These are phyloP conservation scores for Apogon talboti DNA, from an alignment of 2,797 vertebrate genomes.

Conservation along the genomic window DNA sequence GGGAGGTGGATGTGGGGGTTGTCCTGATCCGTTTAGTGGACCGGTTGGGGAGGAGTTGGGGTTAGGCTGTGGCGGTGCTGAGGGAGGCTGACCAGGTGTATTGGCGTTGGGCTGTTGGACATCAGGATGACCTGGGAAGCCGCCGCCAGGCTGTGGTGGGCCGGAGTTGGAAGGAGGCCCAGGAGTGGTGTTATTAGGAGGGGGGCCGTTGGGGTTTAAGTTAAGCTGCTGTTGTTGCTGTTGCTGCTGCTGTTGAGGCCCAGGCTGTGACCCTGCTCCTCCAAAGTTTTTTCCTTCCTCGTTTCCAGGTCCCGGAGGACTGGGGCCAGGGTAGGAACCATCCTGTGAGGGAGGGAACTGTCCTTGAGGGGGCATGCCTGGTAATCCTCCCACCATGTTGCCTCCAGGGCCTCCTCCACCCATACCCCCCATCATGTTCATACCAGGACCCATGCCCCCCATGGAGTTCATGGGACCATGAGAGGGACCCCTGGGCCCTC, in stretches of 20 bases:
- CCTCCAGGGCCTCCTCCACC: constrained; percentile 82
- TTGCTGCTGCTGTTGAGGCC: constrained; percentile 75
- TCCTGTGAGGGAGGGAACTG: constrained; percentile 85
- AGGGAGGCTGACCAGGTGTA: constrained; percentile 82
- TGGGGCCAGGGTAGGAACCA: constrained; percentile 84
- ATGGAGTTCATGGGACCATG: constrained; percentile 83
- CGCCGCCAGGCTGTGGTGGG: constrained; percentile 81
- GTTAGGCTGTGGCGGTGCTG: constrained; percentile 81
- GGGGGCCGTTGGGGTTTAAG: constrained; percentile 85
- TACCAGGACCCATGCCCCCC: constrained; percentile 84
- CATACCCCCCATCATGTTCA: constrained; percentile 86
- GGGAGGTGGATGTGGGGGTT: constrained; percentile 80
- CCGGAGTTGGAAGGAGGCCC: constrained; percentile 80
- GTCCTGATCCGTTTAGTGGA: constrained; percentile 83
- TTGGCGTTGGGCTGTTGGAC: constrained; percentile 81
- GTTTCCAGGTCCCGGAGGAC: constrained; percentile 83
- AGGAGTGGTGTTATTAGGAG: constrained; percentile 84
- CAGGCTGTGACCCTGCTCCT: constrained; percentile 75
- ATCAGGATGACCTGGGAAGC: constrained; percentile 84
- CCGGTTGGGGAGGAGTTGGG: constrained; percentile 86
- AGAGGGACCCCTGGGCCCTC: constrained; percentile 83
- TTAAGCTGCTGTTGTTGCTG: constrained; percentile 75
- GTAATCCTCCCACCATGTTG: constrained; percentile 84
- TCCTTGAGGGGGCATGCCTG: constrained; percentile 85
- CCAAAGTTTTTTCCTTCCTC: constrained; percentile 87